A percentile compares a stretch with the other conserved stretches of the same genome.
Conservation (phyloP, 1,140 invertebrate species). For the Pomacea maculata region DNA sequence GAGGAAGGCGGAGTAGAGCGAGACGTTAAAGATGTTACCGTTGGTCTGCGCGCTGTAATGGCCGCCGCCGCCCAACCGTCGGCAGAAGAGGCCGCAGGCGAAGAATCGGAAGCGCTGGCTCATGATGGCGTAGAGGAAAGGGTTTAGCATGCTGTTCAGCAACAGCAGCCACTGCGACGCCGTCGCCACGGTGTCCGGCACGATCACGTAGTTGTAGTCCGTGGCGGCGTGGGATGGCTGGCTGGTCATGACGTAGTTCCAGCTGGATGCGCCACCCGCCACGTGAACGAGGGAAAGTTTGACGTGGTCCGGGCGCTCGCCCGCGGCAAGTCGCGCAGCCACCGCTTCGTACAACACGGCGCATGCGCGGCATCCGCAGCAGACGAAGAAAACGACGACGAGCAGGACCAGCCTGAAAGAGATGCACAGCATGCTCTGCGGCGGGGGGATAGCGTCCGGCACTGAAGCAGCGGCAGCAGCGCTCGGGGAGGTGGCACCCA, state of each 20-base stretch:
- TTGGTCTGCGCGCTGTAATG: too few species aligned
- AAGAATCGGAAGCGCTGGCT: conserved; percentile 33
- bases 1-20: conserved; percentile 13
- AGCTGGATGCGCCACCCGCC: conserved; percentile 9
- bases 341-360: neutral
- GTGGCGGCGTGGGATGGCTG: too few species aligned
- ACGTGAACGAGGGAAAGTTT: conserved; percentile 26
- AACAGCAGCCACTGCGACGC: conserved; percentile 24
- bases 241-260: neutral
- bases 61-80: neutral
- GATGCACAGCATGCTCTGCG: neutral
- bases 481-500: conserved; percentile 2
- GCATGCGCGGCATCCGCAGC: neutral
- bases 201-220: too few species aligned
- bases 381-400: neutral
- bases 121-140: conserved; percentile 40
- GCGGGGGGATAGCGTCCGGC: neutral
- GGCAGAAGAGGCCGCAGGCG: neutral
- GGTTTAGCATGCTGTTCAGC: conserved; percentile 33
- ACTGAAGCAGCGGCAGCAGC: neutral
- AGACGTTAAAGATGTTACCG: conserved; percentile 1
- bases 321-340: conserved; percentile 11
- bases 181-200: neutral
- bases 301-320: conserved; percentile 26
- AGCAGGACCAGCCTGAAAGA: neutral